Base-by-base conservation (phyloP, 2,113 vertebrate genomes). In the Chionodraco myersi region DNA sequence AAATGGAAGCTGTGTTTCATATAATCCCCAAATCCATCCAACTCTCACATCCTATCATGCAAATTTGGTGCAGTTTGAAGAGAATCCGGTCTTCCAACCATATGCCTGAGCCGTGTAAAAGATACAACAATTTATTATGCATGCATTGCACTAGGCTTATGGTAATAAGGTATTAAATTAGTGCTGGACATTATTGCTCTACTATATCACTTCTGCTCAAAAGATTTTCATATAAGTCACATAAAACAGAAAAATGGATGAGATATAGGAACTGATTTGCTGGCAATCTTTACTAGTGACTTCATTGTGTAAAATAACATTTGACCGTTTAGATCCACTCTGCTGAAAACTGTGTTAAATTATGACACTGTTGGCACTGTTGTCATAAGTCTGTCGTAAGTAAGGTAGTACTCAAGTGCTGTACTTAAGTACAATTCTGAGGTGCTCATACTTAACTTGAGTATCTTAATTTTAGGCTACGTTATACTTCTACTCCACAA, bases 111-210 rank as follows among this genome's bases (percentile, higher is more conserved):
- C 92, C 77, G 80, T 88, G 92, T 90, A 93, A 92, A 91, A 92
- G 94, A 95, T 94, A 95, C 94, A 94, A 95, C 94, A 92, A 90
- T 95, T 94, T 94, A 95, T 95, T 95, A 95, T 95, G 95, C 94
- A 95, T 95, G 93, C 92, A 90, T 93, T 93, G 92, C 94, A 94
- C 92, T 87, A 83, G 88, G 94, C 93, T 94, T 95, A 95, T 95
- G 95, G 91, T 95, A 95, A 95, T 95, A 92, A 94, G 94, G 94
- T 93, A 94, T 95, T 95, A 95, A 94, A 95, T 95, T 95, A 95
- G 94, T 93, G 91, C 92, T 94, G 94, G 94, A 95, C 94, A 93
- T 95, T 95, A 95, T 95, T 94, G 89, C 91, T 93, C 84, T 82
- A 92, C 90, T 91, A 91, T 93, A 94, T 94, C 90, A 90, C 93